phyloP scores from a whole-genome alignment of 2,113 vertebrate genomes.

The Seriola dumerili region DNA sequence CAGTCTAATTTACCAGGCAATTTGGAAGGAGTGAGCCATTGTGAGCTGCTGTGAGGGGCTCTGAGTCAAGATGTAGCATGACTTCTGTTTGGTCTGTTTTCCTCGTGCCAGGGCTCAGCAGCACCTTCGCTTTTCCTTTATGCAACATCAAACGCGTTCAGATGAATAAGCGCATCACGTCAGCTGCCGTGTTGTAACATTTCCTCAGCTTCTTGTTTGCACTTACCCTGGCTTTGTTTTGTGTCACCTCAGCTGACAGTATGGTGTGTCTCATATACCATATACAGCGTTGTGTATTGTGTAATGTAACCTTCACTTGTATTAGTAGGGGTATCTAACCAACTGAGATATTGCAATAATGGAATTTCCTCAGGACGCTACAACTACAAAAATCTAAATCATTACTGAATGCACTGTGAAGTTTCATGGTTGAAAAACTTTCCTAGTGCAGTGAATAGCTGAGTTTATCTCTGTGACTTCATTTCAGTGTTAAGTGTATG shows the following conservation, averaged over 20 bases:
- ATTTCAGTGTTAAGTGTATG: too few relatives aligned
- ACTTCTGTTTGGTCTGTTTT: constrained; percentile 44
- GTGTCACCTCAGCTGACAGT: neutral
- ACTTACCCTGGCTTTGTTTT: neutral
- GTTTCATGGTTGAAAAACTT: too few relatives aligned
- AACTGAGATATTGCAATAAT: too few relatives aligned
- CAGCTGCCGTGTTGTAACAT: neutral
- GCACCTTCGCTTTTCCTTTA: constrained; percentile 29
- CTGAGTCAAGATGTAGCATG: constrained; percentile 29
- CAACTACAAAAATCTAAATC: too few relatives aligned
- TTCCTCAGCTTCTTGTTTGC: constrained; percentile 2
- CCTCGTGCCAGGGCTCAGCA: constrained; percentile 18
- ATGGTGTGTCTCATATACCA: neutral
- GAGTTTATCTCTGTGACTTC: too few relatives aligned
- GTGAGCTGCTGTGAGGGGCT: constrained; percentile 36
- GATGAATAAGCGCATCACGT: constrained; percentile 10
- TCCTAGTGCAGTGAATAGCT: too few relatives aligned
- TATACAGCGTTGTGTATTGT: too few relatives aligned
- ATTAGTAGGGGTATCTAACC: too few relatives aligned
- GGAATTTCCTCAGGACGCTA: too few relatives aligned
- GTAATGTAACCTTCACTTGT: too few relatives aligned
- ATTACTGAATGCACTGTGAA: too few relatives aligned
- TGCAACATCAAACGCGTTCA: constrained; percentile 25
- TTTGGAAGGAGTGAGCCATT: constrained; percentile 36
- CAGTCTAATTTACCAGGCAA: constrained; percentile 54